These are phyloP conservation scores for Enoplosus armatus DNA, from an alignment of 2,797 vertebrate species.

Conservation along the genomic window DNA sequence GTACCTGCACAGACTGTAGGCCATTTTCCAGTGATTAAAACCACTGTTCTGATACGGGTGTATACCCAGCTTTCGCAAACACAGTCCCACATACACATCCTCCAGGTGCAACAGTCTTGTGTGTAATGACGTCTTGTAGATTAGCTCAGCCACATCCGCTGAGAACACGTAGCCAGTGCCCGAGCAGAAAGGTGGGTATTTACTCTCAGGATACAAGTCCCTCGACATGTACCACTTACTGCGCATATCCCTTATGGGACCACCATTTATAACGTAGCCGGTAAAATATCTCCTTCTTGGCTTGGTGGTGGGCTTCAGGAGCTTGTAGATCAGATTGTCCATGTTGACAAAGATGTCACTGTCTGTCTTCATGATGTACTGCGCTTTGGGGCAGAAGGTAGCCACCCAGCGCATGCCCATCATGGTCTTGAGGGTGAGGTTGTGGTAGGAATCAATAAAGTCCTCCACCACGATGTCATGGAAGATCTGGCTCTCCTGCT, in stretches of 20 bases:
- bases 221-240: slow-evolving; percentile 99
- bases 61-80: slow-evolving; percentile 95
- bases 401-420: slow-evolving; percentile 99
- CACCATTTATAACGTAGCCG: slow-evolving; percentile 96
- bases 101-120: slow-evolving; percentile 97
- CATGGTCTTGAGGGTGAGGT: slow-evolving; percentile 96
- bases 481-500: slow-evolving; percentile 98
- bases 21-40: slow-evolving; percentile 99
- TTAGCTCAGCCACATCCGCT: slow-evolving; percentile 94
- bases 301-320: slow-evolving; percentile 95
- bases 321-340: slow-evolving; percentile 98
- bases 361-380: slow-evolving; percentile 98
- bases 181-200: slow-evolving; percentile 98
- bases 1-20: slow-evolving; percentile 97
- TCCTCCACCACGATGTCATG: slow-evolving; percentile 98
- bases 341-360: slow-evolving; percentile 99
- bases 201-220: slow-evolving; percentile 96
- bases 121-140: slow-evolving; percentile 97
- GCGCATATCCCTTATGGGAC: slow-evolving; percentile 96
- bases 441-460: slow-evolving; percentile 98
- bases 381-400: slow-evolving; percentile 94
- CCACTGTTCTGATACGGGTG: slow-evolving; percentile 99
- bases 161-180: slow-evolving; percentile 98
- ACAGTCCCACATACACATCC: slow-evolving; percentile 97
- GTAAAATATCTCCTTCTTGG: slow-evolving; percentile 96